Evolutionary conservation across 2,797 vertebrate genomes (phyloP).

Genomic region (Huso huso): DNA sequence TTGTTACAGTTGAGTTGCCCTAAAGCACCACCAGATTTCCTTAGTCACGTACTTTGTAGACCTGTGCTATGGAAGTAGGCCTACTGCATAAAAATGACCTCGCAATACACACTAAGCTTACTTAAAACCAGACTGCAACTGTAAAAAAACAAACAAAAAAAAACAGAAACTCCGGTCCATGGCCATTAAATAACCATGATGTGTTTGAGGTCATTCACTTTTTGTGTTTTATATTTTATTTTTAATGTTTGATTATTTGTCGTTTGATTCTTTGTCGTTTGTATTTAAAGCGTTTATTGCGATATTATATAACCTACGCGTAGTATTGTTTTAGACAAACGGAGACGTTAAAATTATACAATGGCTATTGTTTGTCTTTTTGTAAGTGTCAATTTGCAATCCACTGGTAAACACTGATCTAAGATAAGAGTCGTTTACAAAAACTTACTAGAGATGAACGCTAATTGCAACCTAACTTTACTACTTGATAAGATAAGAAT

Average conservation of each 20-base stretch:
- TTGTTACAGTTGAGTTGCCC: constrained; percentile 35
- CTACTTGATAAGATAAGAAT: constrained; percentile 25
- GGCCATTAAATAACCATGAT: no score
- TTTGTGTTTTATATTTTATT: no score
- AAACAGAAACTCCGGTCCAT: no score
- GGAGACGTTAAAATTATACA: neutral
- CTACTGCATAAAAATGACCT: no score
- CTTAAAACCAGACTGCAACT: no score
- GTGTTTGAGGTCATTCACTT: no score
- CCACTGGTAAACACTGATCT: constrained; percentile 49
- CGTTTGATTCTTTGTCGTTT: no score
- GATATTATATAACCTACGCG: neutral
- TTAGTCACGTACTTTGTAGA: constrained; percentile 20
- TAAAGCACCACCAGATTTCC: constrained; percentile 36
- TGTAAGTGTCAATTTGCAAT: constrained; percentile 12
- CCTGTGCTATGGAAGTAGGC: constrained; percentile 15
- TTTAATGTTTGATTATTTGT: no score
- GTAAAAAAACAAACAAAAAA: no score
- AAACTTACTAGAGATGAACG: constrained; percentile 31
- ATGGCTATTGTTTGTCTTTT: neutral
- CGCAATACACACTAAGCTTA: no score
- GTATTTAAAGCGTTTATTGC: no score
- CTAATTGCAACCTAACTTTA: constrained; percentile 37
- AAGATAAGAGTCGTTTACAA: constrained; percentile 46
- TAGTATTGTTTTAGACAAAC: neutral